These are phyloP conservation scores for Autographa pulchrina DNA, from an alignment of 2,888 invertebrate species.

Conservation along the genomic window DNA sequence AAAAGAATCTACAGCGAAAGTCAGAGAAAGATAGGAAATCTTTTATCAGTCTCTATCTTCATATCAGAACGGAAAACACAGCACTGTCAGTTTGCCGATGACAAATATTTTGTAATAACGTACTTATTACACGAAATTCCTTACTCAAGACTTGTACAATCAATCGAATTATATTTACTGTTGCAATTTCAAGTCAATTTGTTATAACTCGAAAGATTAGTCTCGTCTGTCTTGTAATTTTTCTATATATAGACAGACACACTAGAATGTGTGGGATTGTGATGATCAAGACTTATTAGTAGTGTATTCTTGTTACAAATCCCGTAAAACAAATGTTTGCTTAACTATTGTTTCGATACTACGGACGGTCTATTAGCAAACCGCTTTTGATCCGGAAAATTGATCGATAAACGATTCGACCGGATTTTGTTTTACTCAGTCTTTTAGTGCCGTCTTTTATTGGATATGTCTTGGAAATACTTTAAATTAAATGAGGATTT, in stretches of 20 bases:
- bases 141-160: constrained; percentile 19
- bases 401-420: constrained; percentile 46
- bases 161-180: constrained; percentile 19
- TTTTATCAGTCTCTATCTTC: constrained; percentile 49
- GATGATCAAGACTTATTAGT: constrained; percentile 21
- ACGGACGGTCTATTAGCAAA: constrained; percentile 53
- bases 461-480: background rate
- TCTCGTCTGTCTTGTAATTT: constrained; percentile 12
- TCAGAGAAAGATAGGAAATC: constrained; percentile 46
- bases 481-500: background rate
- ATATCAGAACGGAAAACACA: constrained; percentile 45
- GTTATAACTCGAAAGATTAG: background rate
- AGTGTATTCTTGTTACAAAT: constrained; percentile 37
- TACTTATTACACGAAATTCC: constrained; percentile 16
- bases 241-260: constrained; percentile 12
- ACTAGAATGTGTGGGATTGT: constrained; percentile 21
- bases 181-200: constrained; percentile 18
- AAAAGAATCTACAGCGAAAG: constrained; percentile 31
- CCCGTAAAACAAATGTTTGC: constrained; percentile 55
- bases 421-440: constrained; percentile 35
- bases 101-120: constrained; percentile 57
- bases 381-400: constrained; percentile 53
- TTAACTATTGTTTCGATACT: constrained; percentile 58
- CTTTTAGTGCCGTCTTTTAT: constrained; percentile 25
- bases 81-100: constrained; percentile 57